Evolutionary conservation across 1,140 invertebrate species (phyloP), one percentile per base, ranked within the genome.

Genomic region (Meloidogyne chitwoodi): DNA sequence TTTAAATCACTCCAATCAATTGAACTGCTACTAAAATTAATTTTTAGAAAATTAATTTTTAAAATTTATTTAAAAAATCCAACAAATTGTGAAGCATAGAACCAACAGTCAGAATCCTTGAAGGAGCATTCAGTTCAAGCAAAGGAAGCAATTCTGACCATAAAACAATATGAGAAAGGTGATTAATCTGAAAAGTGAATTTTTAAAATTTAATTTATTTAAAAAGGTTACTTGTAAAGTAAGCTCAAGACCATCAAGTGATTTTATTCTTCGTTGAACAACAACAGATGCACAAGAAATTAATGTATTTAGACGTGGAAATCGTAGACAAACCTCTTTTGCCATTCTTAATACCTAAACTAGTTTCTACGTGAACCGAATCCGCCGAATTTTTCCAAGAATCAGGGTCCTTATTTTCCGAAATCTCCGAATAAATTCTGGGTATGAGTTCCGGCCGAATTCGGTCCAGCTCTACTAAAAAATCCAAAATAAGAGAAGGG

Each of bases 21-120:
- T 61, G 80, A 66, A 27, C 66, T 63, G 41, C 76, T 80, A 16
- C 29, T 63, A 76, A 29, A 74, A 62, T 67, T n/a, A n/a, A n/a
- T n/a, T n/a, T n/a, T n/a, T n/a, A n/a, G n/a, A n/a, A n/a, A n/a
- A n/a, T n/a, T n/a, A n/a, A n/a, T n/a, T n/a, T n/a, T n/a, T n/a
- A 22, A 3, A 26, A 44, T 29, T 74, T 3, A 0, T 22, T 24
- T n/a, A 22, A 26, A 27, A 61, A 26, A 68, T 66, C 79, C 67
- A 72, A 81, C 80, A 81, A 75, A 27, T 71, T 64, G 26, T 82
- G 81, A 1, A 82, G 79, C 77, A 80, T 81, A 31, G 65, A 73
- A n/a, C 81, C 81, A 44, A 82, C 81, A 22, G 81, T 83, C 27
- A 82, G 29, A 64, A 82, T 75, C 12, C 81, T 48, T 56, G 81